Conservation (phyloP, 2,113 vertebrate species). For the Mesoclemmys tuberculata region DNA sequence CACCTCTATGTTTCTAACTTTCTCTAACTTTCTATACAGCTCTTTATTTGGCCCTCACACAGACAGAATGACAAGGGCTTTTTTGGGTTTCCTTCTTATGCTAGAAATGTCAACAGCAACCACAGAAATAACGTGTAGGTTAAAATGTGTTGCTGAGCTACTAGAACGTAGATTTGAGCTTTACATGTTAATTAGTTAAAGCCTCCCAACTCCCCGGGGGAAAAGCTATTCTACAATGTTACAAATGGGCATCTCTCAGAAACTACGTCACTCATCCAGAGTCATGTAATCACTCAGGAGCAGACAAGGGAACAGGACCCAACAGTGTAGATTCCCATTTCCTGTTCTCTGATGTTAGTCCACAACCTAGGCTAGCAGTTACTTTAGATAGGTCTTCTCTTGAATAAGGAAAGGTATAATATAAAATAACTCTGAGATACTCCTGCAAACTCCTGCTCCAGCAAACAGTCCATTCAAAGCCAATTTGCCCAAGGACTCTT, state of each 20-base stretch:
- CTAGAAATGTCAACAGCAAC: neutral
- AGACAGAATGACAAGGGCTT: neutral
- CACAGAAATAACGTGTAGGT: neutral
- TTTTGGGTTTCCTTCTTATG: neutral
- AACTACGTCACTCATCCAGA: neutral
- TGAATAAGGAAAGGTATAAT: neutral
- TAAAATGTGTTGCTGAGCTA: neutral
- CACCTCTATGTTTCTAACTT: neutral
- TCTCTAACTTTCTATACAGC: neutral
- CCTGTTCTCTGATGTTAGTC: fast-evolving
- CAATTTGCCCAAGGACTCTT: neutral
- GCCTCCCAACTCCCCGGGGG: neutral
- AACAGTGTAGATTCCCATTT: neutral
- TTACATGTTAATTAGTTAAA: neutral
- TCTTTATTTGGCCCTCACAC: fast-evolving
- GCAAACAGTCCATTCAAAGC: neutral
- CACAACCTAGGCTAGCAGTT: neutral
- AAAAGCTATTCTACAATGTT: neutral
- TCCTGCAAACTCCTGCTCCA: neutral
- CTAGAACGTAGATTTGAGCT: neutral
- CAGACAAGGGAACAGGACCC: neutral
- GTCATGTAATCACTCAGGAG: neutral
- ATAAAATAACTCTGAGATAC: neutral
- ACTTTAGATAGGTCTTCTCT: neutral
- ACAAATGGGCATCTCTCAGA: neutral